Base-by-base conservation (phyloP, 2,797 vertebrate species). In the Gymnopithys bicolor region DNA sequence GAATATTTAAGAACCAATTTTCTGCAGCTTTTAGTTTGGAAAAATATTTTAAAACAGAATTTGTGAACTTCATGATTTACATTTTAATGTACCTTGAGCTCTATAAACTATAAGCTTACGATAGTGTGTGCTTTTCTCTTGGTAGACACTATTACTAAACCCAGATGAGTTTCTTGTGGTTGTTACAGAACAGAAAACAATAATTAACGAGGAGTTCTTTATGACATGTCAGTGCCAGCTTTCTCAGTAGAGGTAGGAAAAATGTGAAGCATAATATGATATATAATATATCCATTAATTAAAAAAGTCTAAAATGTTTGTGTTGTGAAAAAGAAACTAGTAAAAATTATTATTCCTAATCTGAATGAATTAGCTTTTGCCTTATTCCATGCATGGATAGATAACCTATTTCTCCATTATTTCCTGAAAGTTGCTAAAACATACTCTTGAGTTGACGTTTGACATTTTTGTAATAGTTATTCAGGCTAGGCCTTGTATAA, bases 311-410 rank as follows among this genome's bases (percentile, higher is more conserved):
- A 97, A 98, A 95, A 97, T 98, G 97, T 98, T 96, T 97, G 98
- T 98, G 98, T 98, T 95, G 98, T 98, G 98, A 97, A 97, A 96
- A 97, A 97, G 96, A 98, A 97, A 94, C 92, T 97, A 98, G 98
- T 98, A 96, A 95, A 96, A 97, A 97, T 95, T 96, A 97, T 93
- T 98, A 96, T 95, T 97, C 97, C 96, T 98, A 97, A 98, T 97
- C 97, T 17, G 94, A 97, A 98, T 98, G 97, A 97, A 98, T 97
- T 99, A 99, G 98, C 98, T 98, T 97, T 96, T 98, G 98, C 98
- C 98, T 99, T 98, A 98, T 97, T 98, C 98, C 95, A 97, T 99
- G 99, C 99, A 99, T 99, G 99, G 97, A 98, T 99, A 98, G 98
- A 98, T 98, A 98, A 97, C 95, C 97, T 98, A 96, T 98, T 98